Percentiles rank a stretch among this genome's conserved stretches.
Conservation (phyloP, 2,888 invertebrate species). For the Apoderus coryli region DNA sequence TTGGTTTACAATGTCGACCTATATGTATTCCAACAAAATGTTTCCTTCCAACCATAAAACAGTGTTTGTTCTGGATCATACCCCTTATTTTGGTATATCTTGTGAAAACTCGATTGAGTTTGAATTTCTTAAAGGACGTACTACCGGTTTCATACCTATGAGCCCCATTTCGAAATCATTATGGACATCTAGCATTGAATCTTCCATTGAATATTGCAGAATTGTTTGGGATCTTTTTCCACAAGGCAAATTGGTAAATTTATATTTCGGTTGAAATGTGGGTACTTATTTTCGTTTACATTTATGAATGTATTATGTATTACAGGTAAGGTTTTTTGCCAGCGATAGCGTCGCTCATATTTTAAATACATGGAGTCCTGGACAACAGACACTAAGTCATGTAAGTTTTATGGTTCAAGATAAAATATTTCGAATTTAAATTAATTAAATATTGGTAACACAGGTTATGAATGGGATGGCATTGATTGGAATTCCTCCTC, state of each 20-base stretch:
- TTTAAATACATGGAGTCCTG: constrained; percentile 69
- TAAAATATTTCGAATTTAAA: too few relatives aligned
- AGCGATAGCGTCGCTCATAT: constrained; percentile 76
- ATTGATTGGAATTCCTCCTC: constrained; percentile 63
- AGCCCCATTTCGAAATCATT: constrained; percentile 81
- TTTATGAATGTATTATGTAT: too few relatives aligned
- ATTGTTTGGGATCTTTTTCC: constrained; percentile 98
- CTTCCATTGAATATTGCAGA: constrained; percentile 88
- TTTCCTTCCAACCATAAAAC: constrained; percentile 59
- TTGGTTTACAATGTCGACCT: too few relatives aligned
- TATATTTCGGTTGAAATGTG: background rate
- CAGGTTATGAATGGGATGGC: constrained; percentile 74
- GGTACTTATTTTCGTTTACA: too few relatives aligned
- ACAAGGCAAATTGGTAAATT: constrained; percentile 61
- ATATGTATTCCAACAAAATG: constrained; percentile 13
- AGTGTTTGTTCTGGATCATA: constrained; percentile 88
- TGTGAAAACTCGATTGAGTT: constrained; percentile 73
- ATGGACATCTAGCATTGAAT: constrained; percentile 95
- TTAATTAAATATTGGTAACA: too few relatives aligned
- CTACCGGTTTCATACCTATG: constrained; percentile 56
- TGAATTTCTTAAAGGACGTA: constrained; percentile 57
- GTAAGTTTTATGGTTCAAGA: constrained; percentile 49
- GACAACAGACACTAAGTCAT: constrained; percentile 76
- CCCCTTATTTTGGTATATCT: constrained; percentile 78
- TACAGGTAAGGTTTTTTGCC: constrained; percentile 67